Percentiles rank a stretch among this genome's conserved stretches.
Conservation (phyloP, 2,113 vertebrate species). For the Odontophorus gujanensis region DNA sequence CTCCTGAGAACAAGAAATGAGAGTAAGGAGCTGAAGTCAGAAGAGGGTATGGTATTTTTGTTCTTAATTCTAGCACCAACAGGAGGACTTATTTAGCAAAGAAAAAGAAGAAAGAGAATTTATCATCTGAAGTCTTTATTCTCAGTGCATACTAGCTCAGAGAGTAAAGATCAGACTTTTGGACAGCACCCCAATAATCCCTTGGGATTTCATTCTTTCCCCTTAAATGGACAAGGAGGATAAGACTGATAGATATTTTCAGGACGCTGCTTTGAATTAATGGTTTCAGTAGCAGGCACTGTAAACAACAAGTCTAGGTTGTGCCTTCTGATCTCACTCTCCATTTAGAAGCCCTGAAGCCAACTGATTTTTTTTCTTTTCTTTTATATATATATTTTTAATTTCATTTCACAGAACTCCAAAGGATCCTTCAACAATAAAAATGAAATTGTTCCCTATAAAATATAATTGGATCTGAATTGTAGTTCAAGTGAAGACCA, state of each 20-base stretch:
- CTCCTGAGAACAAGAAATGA: neutral
- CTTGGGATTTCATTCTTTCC: constrained; percentile 35
- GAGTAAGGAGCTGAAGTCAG: neutral
- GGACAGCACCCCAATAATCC: constrained; percentile 18
- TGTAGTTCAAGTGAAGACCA: constrained; percentile 64
- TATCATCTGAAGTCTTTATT: neutral
- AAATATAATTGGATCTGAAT: constrained; percentile 66
- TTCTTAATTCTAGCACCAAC: neutral
- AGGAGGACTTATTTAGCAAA: neutral
- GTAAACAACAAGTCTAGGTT: neutral
- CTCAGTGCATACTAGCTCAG: neutral
- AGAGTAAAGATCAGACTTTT: constrained; percentile 4
- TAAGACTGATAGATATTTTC: constrained; percentile 10
- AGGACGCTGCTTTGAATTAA: constrained; percentile 32
- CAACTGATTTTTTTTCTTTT: neutral
- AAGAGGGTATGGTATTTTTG: neutral
- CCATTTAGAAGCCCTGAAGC: neutral
- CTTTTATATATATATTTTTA: neutral
- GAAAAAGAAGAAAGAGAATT: neutral
- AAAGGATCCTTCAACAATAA: constrained; percentile 68
- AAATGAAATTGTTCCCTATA: constrained; percentile 69
- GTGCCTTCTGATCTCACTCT: constrained; percentile 20
- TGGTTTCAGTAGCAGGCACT: constrained; percentile 9
- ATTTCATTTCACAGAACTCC: constrained; percentile 51
- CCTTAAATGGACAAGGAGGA: constrained; percentile 36